phyloP scores from a whole-genome alignment of 2,888 invertebrate genomes.

The Panopea generosa region DNA sequence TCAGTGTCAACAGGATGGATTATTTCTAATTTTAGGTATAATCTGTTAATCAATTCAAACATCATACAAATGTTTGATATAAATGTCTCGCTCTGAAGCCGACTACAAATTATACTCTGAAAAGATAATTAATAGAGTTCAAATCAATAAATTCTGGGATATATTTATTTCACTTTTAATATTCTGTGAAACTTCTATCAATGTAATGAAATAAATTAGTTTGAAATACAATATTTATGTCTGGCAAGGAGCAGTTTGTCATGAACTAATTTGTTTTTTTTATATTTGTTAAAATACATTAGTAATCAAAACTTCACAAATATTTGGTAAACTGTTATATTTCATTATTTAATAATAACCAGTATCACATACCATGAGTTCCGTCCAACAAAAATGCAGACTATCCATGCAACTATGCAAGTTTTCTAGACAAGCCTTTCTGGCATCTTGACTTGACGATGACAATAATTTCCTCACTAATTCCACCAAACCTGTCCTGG shows the following conservation, averaged over 20 bases:
- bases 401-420: neutral
- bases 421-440: constrained; percentile 43
- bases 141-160: neutral
- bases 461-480: constrained; percentile 30
- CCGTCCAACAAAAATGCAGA: neutral
- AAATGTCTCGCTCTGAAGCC: constrained; percentile 20
- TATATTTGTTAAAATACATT: too few species aligned
- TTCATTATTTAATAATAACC: too few species aligned
- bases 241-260: too few species aligned
- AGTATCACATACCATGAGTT: too few species aligned
- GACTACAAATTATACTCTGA: constrained; percentile 31
- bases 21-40: constrained; percentile 11
- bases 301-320: too few species aligned
- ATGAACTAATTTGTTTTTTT: too few species aligned
- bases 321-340: too few species aligned
- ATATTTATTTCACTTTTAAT: too few species aligned
- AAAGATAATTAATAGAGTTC: constrained; percentile 3
- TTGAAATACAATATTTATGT: too few species aligned
- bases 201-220: too few species aligned
- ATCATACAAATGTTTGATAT: constrained; percentile 22
- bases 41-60: constrained; percentile 27
- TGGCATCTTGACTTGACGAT: constrained; percentile 27
- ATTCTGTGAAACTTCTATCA: too few species aligned
- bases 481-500: neutral
- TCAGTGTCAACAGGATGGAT: constrained; percentile 8